Percentiles rank a stretch among this genome's conserved stretches.
Evolutionary conservation across 2,113 vertebrate genomes (phyloP).

Genomic region (Erythrocebus patas): DNA sequence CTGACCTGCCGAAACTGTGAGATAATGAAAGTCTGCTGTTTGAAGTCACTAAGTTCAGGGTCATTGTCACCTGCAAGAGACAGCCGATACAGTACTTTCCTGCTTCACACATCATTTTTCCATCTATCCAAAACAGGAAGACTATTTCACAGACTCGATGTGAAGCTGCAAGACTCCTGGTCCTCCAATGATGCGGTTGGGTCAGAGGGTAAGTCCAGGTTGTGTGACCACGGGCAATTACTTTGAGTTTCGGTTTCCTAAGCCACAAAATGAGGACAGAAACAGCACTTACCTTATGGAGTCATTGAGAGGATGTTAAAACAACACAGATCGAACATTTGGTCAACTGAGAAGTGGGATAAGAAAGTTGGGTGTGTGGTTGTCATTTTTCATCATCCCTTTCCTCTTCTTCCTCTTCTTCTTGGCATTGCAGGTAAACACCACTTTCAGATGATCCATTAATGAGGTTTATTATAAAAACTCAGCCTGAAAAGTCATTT

Average conservation of each 20-base stretch:
- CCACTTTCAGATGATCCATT: not conserved
- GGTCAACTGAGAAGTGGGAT: not conserved
- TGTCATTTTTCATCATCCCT: not conserved
- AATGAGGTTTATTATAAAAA: not conserved
- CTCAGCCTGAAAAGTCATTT: not conserved
- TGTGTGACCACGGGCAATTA: not conserved
- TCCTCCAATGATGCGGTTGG: rapidly evolving
- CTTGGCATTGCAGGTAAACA: not conserved
- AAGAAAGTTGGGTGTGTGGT: not conserved
- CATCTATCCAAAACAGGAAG: not conserved
- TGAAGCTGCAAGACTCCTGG: not conserved
- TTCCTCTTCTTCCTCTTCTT: not conserved
- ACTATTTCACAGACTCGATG: not conserved
- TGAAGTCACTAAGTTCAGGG: not conserved
- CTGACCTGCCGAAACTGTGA: not conserved
- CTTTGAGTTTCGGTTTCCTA: not conserved
- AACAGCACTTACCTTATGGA: not conserved
- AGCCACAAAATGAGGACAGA: not conserved
- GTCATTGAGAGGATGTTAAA: no score
- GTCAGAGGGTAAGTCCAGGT: not conserved
- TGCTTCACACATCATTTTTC: not conserved
- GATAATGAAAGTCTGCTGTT: not conserved
- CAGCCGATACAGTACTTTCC: no score
- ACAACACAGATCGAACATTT: not conserved
- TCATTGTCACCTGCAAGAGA: not conserved